phyloP scores from a whole-genome alignment of 2,797 vertebrate genomes.

The Pangasius larnaudii region DNA sequence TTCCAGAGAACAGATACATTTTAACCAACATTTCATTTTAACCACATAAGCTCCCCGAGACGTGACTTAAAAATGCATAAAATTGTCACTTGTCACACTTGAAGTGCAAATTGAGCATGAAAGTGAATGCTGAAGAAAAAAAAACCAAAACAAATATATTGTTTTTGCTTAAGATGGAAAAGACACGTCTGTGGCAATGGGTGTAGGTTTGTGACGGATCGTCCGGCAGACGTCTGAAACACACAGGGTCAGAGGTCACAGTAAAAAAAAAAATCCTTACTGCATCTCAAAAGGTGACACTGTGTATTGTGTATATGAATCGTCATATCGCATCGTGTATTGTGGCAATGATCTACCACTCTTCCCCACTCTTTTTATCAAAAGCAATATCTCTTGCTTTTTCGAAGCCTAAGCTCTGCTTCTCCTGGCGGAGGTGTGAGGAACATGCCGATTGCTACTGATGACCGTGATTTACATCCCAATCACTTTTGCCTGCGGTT shows the following conservation, averaged over 20 bases:
- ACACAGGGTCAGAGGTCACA: background rate
- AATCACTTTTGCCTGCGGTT: conserved; percentile 34
- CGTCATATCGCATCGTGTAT: no score
- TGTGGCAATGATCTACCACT: background rate
- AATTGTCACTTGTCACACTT: background rate
- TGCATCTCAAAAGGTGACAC: background rate
- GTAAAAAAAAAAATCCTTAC: background rate
- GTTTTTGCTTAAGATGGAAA: background rate
- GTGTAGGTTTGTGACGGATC: background rate
- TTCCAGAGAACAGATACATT: background rate
- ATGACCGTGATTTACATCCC: conserved; percentile 60
- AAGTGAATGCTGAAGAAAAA: background rate
- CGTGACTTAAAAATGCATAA: background rate
- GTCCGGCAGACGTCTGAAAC: background rate
- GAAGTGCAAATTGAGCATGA: background rate
- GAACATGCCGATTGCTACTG: conserved; percentile 61
- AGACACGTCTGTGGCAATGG: background rate
- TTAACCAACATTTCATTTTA: background rate
- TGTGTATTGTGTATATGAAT: background rate
- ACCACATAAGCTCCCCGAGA: background rate
- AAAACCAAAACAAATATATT: background rate
- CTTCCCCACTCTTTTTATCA: background rate
- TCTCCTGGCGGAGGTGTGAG: conserved; percentile 48
- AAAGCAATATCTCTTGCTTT: background rate
- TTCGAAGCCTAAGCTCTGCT: conserved; percentile 37